phyloP scores from a whole-genome alignment of 1,140 invertebrate genomes.

The Drosophila erecta region DNA sequence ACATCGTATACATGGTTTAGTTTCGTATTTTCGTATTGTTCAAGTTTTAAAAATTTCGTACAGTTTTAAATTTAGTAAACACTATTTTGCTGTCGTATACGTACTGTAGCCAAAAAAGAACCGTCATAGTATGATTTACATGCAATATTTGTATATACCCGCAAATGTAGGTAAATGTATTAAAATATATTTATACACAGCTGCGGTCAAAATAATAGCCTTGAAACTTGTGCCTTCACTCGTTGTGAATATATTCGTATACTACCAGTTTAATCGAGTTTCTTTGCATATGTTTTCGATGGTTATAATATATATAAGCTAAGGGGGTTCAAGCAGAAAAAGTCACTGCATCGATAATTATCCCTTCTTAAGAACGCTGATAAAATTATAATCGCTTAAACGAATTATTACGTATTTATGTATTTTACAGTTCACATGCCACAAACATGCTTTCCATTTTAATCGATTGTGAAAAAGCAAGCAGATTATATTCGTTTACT shows the following conservation, averaged over 20 bases:
- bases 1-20: slow-evolving; percentile 30
- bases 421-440: slow-evolving; percentile 8
- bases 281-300: slow-evolving; percentile 7
- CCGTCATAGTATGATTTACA: slow-evolving; percentile 26
- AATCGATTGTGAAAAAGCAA: not conserved
- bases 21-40: slow-evolving; percentile 31
- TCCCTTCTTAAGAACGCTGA: not conserved
- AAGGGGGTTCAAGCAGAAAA: not conserved
- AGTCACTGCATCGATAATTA: slow-evolving; percentile 1
- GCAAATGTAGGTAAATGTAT: slow-evolving; percentile 33
- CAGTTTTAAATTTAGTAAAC: slow-evolving; percentile 29
- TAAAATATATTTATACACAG: slow-evolving; percentile 17
- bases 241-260: slow-evolving; percentile 6
- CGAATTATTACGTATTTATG: slow-evolving; percentile 6
- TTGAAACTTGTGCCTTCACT: not conserved
- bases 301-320: slow-evolving; percentile 8
- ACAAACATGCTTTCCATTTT: slow-evolving; percentile 1
- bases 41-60: slow-evolving; percentile 30
- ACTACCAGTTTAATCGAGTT: slow-evolving; percentile 6
- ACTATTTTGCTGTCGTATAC: slow-evolving; percentile 31
- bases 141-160: slow-evolving; percentile 38
- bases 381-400: slow-evolving; percentile 1
- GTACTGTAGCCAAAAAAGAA: slow-evolving; percentile 34
- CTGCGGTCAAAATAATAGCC: slow-evolving; percentile 8
- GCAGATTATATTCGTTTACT: not conserved